phyloP scores from a whole-genome alignment of 1,140 invertebrate genomes.

The Pissodes strobi region DNA sequence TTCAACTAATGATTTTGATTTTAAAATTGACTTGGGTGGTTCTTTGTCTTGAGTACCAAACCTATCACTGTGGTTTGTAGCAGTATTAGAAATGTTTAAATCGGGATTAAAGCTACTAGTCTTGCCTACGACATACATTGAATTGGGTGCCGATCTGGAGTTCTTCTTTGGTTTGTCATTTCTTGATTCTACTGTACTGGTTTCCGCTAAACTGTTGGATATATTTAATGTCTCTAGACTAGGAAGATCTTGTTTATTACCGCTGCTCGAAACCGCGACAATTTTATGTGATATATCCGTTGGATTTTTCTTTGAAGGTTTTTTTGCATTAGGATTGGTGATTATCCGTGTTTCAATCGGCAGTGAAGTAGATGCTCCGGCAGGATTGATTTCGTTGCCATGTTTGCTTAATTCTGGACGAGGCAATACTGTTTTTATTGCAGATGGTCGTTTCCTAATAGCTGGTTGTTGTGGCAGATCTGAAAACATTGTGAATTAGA shows the following conservation, averaged over 20 bases:
- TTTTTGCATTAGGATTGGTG: conserved; percentile 14
- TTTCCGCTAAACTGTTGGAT: not conserved
- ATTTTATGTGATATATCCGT: not conserved
- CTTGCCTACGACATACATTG: conserved; percentile 1
- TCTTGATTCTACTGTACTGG: not conserved
- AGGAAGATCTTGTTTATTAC: not conserved
- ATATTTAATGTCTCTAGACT: not conserved
- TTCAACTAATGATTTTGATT: not conserved
- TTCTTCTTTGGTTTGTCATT: not conserved
- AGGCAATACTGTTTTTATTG: not conserved
- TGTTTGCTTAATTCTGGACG: not conserved
- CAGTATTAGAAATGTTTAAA: not conserved
- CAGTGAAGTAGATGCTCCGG: no score
- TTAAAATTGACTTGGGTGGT: conserved; percentile 21
- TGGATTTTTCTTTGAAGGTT: not conserved
- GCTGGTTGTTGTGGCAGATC: not conserved
- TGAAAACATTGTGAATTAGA: not conserved
- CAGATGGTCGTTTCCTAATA: not conserved
- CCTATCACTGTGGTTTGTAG: not conserved
- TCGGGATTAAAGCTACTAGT: conserved; percentile 15
- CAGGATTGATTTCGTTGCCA: not conserved
- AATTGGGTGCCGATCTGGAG: not conserved
- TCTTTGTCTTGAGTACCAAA: not conserved
- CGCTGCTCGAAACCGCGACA: not conserved
- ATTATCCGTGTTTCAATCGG: not conserved